Evolutionary conservation across 2,113 vertebrate genomes (phyloP).

Genomic region (Pygoscelis antarcticus): DNA sequence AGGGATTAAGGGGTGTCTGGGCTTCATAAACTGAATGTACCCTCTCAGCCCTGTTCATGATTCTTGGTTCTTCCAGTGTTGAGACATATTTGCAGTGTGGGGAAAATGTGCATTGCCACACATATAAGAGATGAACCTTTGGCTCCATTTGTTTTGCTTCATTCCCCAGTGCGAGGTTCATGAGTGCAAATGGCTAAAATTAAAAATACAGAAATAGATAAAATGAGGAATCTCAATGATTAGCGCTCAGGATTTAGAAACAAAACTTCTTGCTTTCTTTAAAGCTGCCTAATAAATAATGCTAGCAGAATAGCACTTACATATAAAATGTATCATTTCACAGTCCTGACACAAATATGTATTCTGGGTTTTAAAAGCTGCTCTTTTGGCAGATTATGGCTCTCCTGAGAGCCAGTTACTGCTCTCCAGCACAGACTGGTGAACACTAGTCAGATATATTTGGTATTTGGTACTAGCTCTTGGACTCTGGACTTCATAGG

Average conservation of each 20-base stretch:
- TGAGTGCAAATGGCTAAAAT: slow-evolving; percentile 25
- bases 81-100: background rate
- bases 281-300: slow-evolving; percentile 17
- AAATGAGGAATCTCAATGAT: background rate
- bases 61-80: background rate
- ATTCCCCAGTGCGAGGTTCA: background rate
- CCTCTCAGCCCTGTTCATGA: background rate
- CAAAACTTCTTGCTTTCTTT: background rate
- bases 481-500: background rate
- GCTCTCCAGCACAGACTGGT: background rate
- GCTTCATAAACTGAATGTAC: background rate
- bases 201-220: slow-evolving; percentile 15
- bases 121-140: background rate
- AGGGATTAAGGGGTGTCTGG: background rate
- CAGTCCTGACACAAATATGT: slow-evolving; percentile 25
- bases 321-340: background rate
- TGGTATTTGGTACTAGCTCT: background rate
- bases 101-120: background rate
- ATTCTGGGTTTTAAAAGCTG: slow-evolving; percentile 8
- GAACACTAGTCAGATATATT: slow-evolving; percentile 10
- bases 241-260: background rate
- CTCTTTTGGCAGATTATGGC: slow-evolving; percentile 18
- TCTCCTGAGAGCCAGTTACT: slow-evolving; percentile 24
- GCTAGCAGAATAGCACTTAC: background rate
- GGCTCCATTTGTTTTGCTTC: background rate